Percentiles rank a stretch among this genome's conserved stretches.
Conservation (phyloP, 2,888 invertebrate species). For the Siphonodentalium dalli region DNA sequence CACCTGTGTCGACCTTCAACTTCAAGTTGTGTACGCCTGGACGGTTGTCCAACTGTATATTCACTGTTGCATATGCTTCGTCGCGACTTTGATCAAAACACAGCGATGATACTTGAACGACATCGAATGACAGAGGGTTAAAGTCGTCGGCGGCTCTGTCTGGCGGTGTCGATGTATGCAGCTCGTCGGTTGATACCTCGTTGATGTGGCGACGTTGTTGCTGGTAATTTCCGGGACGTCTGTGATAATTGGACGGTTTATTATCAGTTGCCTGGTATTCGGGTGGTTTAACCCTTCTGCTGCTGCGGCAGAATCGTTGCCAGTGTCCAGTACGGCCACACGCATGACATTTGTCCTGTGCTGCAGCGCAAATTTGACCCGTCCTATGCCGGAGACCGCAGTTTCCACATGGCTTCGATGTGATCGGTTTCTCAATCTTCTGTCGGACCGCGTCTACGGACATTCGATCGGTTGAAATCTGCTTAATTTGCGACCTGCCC, state of each 20-base stretch:
- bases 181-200: neutral
- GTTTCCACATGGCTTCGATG: neutral
- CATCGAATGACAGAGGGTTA: neutral
- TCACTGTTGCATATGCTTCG: constrained; percentile 2
- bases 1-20: constrained; percentile 23
- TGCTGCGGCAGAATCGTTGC: neutral
- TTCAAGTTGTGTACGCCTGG: constrained; percentile 5
- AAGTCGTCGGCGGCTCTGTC: neutral
- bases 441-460: neutral
- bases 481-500: neutral
- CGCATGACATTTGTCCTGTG: constrained; percentile 4
- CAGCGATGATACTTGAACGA: constrained; percentile 1
- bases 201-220: neutral
- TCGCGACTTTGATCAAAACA: constrained; percentile 1
- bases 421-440: neutral
- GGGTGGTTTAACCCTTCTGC: neutral
- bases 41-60: neutral
- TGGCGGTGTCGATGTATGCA: neutral
- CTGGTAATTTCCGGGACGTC: too few species aligned
- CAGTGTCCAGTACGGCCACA: constrained; percentile 14
- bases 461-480: neutral
- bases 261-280: too few species aligned
- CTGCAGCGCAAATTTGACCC: constrained; percentile 14
- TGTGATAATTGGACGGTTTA: too few species aligned
- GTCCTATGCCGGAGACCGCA: constrained; percentile 15